Percentiles rank a stretch among this genome's conserved stretches.
These are phyloP conservation scores for Diabrotica virgifera DNA, from an alignment of 1,140 invertebrate genomes.

Conservation along the genomic window DNA sequence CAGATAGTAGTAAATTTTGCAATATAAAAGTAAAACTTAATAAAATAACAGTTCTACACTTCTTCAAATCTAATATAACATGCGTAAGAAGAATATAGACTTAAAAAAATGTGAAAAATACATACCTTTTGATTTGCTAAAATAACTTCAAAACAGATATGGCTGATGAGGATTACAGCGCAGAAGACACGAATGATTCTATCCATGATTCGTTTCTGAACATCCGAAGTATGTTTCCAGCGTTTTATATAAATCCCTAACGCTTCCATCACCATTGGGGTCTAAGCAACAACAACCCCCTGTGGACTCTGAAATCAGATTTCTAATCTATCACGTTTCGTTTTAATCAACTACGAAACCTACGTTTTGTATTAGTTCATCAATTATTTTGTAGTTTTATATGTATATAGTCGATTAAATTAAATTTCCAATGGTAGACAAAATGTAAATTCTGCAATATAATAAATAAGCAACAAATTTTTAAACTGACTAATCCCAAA, in stretches of 20 bases:
- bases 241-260: slow-evolving; percentile 11
- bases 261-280: slow-evolving; percentile 1
- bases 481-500: no score
- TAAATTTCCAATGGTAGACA: no score
- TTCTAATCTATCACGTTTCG: slow-evolving; percentile 17
- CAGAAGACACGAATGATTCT: slow-evolving; percentile 14
- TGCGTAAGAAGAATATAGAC: no score
- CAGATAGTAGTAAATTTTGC: no score
- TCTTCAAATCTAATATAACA: no score
- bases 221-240: neutral
- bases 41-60: no score
- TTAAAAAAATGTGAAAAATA: neutral
- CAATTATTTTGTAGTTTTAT: no score
- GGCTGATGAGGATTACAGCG: slow-evolving; percentile 9
- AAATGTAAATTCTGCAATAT: no score
- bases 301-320: slow-evolving; percentile 5
- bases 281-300: slow-evolving; percentile 14
- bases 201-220: slow-evolving; percentile 14
- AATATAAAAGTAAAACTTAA: no score
- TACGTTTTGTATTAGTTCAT: no score
- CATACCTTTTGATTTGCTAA: slow-evolving; percentile 11
- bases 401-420: no score
- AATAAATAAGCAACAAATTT: no score
- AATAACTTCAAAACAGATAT: slow-evolving; percentile 6
- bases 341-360: neutral